Base-by-base conservation (phyloP, 1,140 invertebrate species). In the Penaeus vannamei region DNA sequence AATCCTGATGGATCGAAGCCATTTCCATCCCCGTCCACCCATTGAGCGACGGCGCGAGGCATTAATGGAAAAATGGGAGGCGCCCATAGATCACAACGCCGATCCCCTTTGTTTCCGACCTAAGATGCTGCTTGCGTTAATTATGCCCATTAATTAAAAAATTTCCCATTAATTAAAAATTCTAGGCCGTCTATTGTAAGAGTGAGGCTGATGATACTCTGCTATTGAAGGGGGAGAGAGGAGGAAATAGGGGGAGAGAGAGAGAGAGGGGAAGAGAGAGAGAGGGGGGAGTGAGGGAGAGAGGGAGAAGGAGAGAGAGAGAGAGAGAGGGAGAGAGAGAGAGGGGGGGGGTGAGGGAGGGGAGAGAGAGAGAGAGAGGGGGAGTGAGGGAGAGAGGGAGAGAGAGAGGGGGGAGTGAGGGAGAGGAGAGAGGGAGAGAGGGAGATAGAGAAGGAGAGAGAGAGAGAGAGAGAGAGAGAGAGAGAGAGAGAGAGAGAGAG, bases 71-170 rank as follows among this genome's bases (percentile, higher is more conserved):
- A 84, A 64, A 81, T 53, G 20, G 32, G 82, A 22, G 85, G 53
- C 53, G 53, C 22, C 59, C 23, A 60, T 84, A 60, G 26, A 26
- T 32, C 29, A 60, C 36, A 23, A 26, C 2, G n/a, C 5, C 66
- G 32, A 61, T 66, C 87, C 81, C 59, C 72, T 84, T 89, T 69
- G 64, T 87, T 84, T 77, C 87, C 87, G 23, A 36, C 82, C 81
- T 84, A 89, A 89, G 87, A 89, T 84, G 87, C 87, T 89, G 81
- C 87, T 89, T 89, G 87, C 81, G 87, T 89, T 89, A 89, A 89
- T 89, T 89, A 84, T 89, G n/a, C 46, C 87, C 87, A 89, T 89
- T 89, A 61, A 89, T 89, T 89, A 89, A 89, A n/a, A 89, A 89
- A 89, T 89, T 77, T 89, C 81, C 69, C 87, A 89, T 89, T 89